Percentiles rank a stretch among this genome's conserved stretches.
phyloP scores from a whole-genome alignment of 1,140 invertebrate genomes.

The Pissodes strobi region DNA sequence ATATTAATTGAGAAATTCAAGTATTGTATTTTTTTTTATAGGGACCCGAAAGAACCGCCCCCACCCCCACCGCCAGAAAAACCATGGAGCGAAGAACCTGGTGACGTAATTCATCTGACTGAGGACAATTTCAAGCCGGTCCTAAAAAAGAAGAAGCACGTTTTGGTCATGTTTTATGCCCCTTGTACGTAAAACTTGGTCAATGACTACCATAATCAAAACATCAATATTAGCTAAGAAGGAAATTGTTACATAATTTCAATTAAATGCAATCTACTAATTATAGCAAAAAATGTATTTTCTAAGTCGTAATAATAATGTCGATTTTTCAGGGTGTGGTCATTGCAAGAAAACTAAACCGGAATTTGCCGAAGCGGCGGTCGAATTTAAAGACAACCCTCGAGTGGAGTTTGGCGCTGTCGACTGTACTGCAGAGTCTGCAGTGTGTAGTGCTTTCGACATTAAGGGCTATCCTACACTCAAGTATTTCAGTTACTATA shows the following conservation, averaged over 20 bases:
- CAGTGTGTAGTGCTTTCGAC: slow-evolving; percentile 70
- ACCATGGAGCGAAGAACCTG: slow-evolving; percentile 74
- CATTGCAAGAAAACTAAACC: slow-evolving; percentile 90
- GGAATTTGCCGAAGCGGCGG: slow-evolving; percentile 78
- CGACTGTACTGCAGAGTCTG: slow-evolving; percentile 74
- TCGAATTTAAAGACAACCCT: slow-evolving; percentile 70
- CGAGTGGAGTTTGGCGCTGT: slow-evolving; percentile 80
- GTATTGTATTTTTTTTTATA: slow-evolving; percentile 5
- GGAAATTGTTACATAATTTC: background rate
- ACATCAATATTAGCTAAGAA: background rate
- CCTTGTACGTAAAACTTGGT: slow-evolving; percentile 74
- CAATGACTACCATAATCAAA: background rate
- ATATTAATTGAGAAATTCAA: too few species aligned
- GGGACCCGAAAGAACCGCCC: slow-evolving; percentile 79
- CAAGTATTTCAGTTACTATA: slow-evolving; percentile 84
- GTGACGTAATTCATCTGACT: slow-evolving; percentile 75
- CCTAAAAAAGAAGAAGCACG: slow-evolving; percentile 76
- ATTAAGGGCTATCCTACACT: slow-evolving; percentile 86
- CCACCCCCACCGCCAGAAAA: slow-evolving; percentile 79
- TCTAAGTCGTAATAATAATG: too few species aligned
- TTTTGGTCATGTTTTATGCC: slow-evolving; percentile 88
- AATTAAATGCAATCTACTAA: too few species aligned
- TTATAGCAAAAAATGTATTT: too few species aligned
- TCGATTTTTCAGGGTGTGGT: slow-evolving; percentile 84
- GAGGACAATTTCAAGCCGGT: slow-evolving; percentile 71